phyloP scores from a whole-genome alignment of 2,113 vertebrate species.

The Neopipo cinnamomea region DNA sequence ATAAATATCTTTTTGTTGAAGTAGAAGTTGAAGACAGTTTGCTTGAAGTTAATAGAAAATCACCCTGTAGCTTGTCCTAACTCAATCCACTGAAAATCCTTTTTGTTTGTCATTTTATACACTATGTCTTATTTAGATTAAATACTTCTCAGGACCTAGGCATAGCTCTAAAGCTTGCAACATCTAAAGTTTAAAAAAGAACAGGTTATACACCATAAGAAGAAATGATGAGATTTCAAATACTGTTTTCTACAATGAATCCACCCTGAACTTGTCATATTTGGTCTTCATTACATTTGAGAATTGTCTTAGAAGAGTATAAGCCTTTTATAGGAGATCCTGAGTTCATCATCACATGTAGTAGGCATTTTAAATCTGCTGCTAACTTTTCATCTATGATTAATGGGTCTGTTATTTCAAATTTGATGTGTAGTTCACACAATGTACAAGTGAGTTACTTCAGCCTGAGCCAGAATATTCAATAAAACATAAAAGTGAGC shows the following conservation, averaged over 20 bases:
- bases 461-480: not conserved
- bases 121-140: not conserved
- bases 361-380: not conserved
- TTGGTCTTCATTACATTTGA: not conserved
- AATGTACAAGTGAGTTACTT: not conserved
- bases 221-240: not conserved
- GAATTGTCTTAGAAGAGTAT: not conserved
- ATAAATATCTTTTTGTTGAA: not conserved
- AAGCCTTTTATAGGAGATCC: not conserved
- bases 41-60: not conserved
- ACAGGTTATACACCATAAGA: not conserved
- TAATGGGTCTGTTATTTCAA: conserved; percentile 7
- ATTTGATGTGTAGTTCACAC: not conserved
- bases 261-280: not conserved
- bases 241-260: not conserved
- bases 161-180: not conserved
- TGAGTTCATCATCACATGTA: not conserved
- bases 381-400: not conserved
- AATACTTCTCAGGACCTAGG: not conserved
- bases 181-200: not conserved
- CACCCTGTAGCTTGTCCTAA: not conserved
- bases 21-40: not conserved
- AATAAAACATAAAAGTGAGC: conserved; percentile 22
- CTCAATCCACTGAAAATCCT: not conserved
- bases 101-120: not conserved